These are phyloP conservation scores for Coremacera marginata DNA, from an alignment of 2,888 invertebrate genomes.

Conservation along the genomic window DNA sequence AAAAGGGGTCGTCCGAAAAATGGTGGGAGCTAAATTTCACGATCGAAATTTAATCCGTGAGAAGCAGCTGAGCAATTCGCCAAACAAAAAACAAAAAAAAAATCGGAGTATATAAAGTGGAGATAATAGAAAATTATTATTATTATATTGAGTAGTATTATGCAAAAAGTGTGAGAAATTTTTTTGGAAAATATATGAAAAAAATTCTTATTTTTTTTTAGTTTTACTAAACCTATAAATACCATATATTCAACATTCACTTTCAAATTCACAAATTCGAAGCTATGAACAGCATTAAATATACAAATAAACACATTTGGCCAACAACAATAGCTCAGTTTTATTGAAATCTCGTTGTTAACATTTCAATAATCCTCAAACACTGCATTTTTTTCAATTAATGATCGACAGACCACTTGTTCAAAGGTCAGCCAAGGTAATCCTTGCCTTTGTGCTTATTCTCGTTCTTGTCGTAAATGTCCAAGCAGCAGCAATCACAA, in stretches of 20 bases:
- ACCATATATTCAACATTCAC: too few species aligned
- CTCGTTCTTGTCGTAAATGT: slow-evolving; percentile 19
- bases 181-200: too few species aligned
- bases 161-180: slow-evolving; percentile 17
- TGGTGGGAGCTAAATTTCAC: slow-evolving; percentile 37
- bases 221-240: too few species aligned
- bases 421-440: background rate
- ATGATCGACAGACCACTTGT: background rate
- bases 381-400: too few species aligned
- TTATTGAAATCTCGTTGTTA: background rate
- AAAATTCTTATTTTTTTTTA: too few species aligned
- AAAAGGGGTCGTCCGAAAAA: slow-evolving; percentile 7
- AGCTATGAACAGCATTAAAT: too few species aligned
- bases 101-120: background rate
- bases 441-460: background rate
- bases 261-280: too few species aligned
- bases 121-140: background rate
- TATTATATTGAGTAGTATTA: slow-evolving; percentile 11
- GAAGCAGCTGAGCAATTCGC: slow-evolving; percentile 17
- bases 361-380: slow-evolving; percentile 17
- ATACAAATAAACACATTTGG: background rate
- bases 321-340: background rate
- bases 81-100: background rate
- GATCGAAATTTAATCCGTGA: slow-evolving; percentile 32
- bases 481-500: slow-evolving; percentile 11